A percentile compares a stretch with the other conserved stretches of the same genome.
Conservation (phyloP, 2,113 vertebrate genomes). For the Calonectris borealis region DNA sequence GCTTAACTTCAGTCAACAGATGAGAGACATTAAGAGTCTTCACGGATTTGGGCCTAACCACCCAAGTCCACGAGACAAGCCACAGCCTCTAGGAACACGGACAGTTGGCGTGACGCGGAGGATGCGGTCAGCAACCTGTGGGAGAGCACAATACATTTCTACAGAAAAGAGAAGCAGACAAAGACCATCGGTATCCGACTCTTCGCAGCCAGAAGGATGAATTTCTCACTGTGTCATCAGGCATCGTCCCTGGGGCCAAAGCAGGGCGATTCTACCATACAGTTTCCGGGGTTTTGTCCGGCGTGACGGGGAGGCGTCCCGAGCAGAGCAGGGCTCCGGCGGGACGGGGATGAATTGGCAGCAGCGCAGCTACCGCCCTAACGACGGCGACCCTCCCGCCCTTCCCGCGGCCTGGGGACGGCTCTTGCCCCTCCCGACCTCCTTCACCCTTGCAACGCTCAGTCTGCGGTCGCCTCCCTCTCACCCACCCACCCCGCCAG, state of each 20-base stretch:
- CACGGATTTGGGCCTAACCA: neutral
- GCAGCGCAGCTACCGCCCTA: neutral
- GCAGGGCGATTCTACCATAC: accelerated
- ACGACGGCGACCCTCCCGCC: neutral
- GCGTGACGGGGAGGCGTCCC: neutral
- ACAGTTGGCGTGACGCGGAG: accelerated
- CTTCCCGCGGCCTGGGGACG: neutral
- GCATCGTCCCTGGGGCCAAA: neutral
- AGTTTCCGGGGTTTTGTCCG: accelerated
- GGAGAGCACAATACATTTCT: neutral
- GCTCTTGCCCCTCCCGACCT: neutral
- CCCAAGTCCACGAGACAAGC: accelerated
- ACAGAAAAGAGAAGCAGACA: neutral
- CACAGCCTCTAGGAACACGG: accelerated
- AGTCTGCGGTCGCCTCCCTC: neutral
- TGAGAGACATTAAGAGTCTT: accelerated
- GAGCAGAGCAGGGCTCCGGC: neutral
- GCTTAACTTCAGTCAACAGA: neutral
- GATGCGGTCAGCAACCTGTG: accelerated
- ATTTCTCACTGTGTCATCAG: neutral
- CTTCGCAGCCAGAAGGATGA: accelerated
- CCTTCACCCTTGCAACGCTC: neutral
- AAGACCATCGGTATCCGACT: accelerated
- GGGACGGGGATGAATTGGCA: neutral
- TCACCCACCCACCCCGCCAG: neutral